A percentile compares a stretch with the other conserved stretches of the same genome.
These are phyloP conservation scores for Camponotus vicinus DNA, from an alignment of 1,140 invertebrate genomes.

Conservation along the genomic window DNA sequence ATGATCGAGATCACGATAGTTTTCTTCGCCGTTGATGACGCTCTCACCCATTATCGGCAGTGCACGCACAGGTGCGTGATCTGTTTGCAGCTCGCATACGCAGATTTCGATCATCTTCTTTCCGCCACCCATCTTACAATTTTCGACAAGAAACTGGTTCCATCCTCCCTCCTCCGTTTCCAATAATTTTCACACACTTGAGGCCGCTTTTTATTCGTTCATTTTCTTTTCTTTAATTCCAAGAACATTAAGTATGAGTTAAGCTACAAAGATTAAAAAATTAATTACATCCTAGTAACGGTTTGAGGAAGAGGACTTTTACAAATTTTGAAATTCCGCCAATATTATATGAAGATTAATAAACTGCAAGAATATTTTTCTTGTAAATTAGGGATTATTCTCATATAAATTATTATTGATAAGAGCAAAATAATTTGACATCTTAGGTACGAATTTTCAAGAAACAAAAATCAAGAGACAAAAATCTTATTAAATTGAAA, in stretches of 20 bases:
- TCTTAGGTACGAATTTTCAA: not conserved
- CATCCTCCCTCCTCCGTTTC: slow-evolving; percentile 35
- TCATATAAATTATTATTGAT: not conserved
- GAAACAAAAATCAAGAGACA: not conserved
- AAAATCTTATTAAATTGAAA: not conserved
- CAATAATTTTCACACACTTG: slow-evolving; percentile 19
- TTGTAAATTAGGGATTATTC: not conserved
- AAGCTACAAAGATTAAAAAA: not conserved
- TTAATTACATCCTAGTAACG: no score
- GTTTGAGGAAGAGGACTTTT: no score
- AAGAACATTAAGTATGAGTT: not conserved
- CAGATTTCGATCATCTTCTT: slow-evolving; percentile 2
- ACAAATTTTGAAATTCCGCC: no score
- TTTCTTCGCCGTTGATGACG: not conserved
- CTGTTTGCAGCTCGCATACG: slow-evolving; percentile 70
- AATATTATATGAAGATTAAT: not conserved
- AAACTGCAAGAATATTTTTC: not conserved
- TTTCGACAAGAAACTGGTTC: slow-evolving; percentile 55
- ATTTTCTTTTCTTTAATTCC: slow-evolving; percentile 75
- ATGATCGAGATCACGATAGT: not conserved
- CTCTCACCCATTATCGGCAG: slow-evolving; percentile 59
- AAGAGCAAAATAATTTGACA: not conserved
- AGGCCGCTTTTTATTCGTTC: slow-evolving; percentile 56
- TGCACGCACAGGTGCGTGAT: slow-evolving; percentile 75
- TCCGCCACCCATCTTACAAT: slow-evolving; percentile 52